phyloP scores from a whole-genome alignment of 2,797 vertebrate species.

The Trachops cirrhosus region DNA sequence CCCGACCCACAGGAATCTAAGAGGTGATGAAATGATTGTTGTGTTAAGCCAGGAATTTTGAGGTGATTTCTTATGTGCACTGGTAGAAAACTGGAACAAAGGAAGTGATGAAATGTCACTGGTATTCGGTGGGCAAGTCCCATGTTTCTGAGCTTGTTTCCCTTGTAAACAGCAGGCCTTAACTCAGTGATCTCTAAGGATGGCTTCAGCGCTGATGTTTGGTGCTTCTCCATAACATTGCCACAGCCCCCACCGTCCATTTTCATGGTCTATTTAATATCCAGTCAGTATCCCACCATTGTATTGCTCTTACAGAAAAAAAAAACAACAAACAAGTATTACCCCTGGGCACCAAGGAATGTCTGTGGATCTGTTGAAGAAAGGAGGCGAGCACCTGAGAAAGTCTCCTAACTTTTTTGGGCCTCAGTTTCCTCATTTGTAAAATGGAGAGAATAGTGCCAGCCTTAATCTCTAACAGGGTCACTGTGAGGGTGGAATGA shows the following conservation, averaged over 20 bases:
- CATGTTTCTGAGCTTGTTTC: neutral
- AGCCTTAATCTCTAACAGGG: neutral
- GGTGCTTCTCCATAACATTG: neutral
- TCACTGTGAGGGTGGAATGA: neutral
- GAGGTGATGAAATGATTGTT: neutral
- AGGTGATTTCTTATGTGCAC: neutral
- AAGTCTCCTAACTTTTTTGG: neutral
- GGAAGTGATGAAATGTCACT: neutral
- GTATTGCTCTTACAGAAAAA: neutral
- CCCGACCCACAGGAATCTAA: neutral
- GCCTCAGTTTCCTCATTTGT: neutral
- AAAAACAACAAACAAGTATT: no score
- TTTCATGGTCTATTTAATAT: neutral
- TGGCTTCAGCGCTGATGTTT: neutral
- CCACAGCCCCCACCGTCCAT: neutral
- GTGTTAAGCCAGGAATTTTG: neutral
- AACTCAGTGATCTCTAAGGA: neutral
- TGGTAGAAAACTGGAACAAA: neutral
- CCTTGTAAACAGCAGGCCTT: neutral
- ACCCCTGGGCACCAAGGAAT: neutral
- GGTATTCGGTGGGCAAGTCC: neutral
- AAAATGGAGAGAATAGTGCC: neutral
- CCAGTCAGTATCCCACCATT: neutral
- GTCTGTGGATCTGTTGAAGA: neutral
- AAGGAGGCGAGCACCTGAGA: neutral